These are phyloP conservation scores for Myotis lucifugus DNA, from an alignment of 2,113 vertebrate species.

Conservation along the genomic window DNA sequence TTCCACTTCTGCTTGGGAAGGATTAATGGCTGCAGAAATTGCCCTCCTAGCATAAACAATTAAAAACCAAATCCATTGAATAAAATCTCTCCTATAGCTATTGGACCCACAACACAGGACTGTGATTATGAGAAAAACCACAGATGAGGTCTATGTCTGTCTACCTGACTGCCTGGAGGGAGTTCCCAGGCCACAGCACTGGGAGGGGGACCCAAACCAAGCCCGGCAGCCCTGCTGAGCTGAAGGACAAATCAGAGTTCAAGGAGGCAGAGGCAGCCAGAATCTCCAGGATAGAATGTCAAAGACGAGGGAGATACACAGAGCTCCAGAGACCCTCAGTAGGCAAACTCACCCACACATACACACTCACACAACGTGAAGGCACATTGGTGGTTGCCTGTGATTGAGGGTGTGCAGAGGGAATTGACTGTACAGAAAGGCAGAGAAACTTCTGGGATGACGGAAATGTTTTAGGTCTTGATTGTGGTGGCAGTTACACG, in stretches of 20 bases:
- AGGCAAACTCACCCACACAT: too few relatives aligned
- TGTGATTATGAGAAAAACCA: not conserved
- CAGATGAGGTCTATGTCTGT: not conserved
- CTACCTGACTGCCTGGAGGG: not conserved
- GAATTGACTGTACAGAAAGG: not conserved
- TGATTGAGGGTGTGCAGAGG: not conserved
- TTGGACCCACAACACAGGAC: not conserved
- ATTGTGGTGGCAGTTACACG: not conserved
- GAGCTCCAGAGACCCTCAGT: not conserved
- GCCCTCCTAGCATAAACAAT: not conserved
- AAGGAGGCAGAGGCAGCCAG: not conserved
- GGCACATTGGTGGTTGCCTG: not conserved
- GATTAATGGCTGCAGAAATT: not conserved
- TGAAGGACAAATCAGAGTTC: not conserved
- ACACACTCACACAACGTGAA: not conserved
- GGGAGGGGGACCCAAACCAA: not conserved
- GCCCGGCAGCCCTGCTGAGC: not conserved
- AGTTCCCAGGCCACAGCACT: not conserved
- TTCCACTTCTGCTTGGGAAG: not conserved
- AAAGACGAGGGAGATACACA: not conserved
- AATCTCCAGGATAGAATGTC: not conserved
- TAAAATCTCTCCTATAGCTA: not conserved
- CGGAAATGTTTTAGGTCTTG: not conserved
- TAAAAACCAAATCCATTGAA: not conserved
- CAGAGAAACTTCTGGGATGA: not conserved